These are phyloP conservation scores for Lamprologus lemairii DNA, from an alignment of 2,113 vertebrate genomes.

Conservation along the genomic window DNA sequence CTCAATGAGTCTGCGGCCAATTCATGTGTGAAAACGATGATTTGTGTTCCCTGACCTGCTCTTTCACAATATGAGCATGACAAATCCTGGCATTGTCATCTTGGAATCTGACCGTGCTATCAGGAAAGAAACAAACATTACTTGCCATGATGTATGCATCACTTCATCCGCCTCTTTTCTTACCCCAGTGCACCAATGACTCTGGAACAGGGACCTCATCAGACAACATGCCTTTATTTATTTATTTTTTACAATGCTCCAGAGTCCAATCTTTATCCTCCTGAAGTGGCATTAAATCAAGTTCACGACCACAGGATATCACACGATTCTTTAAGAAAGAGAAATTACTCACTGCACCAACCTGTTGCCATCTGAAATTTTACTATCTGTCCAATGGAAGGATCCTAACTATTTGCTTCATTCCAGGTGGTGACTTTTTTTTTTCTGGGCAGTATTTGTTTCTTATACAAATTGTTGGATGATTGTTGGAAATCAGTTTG, in stretches of 20 bases:
- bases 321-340: background rate
- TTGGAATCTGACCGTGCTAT: background rate
- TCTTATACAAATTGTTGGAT: background rate
- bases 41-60: background rate
- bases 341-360: background rate
- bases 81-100: background rate
- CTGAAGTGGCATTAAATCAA: background rate
- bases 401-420: background rate
- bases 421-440: background rate
- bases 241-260: background rate
- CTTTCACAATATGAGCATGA: background rate
- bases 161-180: background rate
- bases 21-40: background rate
- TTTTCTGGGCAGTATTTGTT: background rate
- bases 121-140: background rate
- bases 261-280: background rate
- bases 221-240: background rate
- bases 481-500: background rate
- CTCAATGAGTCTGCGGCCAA: background rate
- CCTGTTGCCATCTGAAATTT: background rate
- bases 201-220: background rate
- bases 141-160: background rate
- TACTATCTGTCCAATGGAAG: background rate
- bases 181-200: background rate
- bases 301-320: background rate